Base-by-base conservation (phyloP, 2,888 invertebrate species). In the Laothoe populi region DNA sequence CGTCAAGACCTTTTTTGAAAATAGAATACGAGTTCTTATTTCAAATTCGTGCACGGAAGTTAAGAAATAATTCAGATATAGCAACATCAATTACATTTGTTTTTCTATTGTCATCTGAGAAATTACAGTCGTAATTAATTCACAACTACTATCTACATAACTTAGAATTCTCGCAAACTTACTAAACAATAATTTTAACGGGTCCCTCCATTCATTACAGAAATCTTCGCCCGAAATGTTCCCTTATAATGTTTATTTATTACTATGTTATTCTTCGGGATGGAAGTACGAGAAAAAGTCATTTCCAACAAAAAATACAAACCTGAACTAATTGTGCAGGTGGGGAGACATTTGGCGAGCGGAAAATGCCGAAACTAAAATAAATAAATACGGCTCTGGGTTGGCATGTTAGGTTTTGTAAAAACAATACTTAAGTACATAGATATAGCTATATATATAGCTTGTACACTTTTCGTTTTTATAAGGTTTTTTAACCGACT, bases 191-290 rank as follows among this genome's bases (percentile, higher is more conserved):
- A 53, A 53, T 53, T 53, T 53, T 53, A 53, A 53, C 35, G 19
- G 16, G 31, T 35, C 35, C 35, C 16, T 10, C 31, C 53, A 35
- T 53, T 53, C 53, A 35, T 53, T 53, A 35, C 67, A 59, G 67
- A 66, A 70, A 71, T 68, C 58, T 64, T 64, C 67, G 61, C 46
- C 64, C 60, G 64, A 40, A 65, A 66, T 69, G 72, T 77, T 72
- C 68, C 74, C 69, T 66, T 63, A 72, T 75, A 75, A 75, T 75
- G 73, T 71, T 75, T 78, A 83, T 81, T 81, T 77, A 79, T 79
- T 65, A 66, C 71, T 62, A 62, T 78, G 78, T 81, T 82, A 77
- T 83, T 80, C 70, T 69, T 62, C 62, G 60, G 42, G 64, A 61
- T 63, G 64, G 59, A 58, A 62, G 64, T 57, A 60, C 26, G 48